Evolutionary conservation across 2,113 vertebrate species (phyloP), one percentile per base, ranked within the genome.

Genomic region (Erythrocercus mccallii): DNA sequence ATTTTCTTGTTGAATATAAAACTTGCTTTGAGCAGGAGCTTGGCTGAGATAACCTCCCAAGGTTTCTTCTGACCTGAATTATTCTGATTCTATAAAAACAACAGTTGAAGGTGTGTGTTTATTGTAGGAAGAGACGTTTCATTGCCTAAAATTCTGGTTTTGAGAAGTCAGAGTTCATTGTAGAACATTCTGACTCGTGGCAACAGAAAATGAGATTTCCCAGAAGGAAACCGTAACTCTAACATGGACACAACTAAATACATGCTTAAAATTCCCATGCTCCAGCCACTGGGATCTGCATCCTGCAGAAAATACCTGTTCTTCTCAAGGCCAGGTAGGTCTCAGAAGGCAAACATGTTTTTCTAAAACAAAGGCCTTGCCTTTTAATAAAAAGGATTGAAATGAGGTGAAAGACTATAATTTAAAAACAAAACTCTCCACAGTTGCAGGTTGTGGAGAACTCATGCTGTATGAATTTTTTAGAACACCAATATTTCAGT

Each of bases 381-480:
- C 33, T 88, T 77, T 88, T 83, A 44, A 20, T 58, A 90, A 91
- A 68, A 80, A 81, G 42, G n/a, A 71, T 81, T 84, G 81, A 87
- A 93, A 37, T 58, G 51, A 88, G 74, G 51, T 84, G 18, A 53
- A 96, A 83, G 82, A 78, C 61, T 81, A 3, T 81, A 94, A 94
- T 96, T 97, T 96, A 81, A 92, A 96, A 96, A 88, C 81, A 88
- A 84, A 96, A 94, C 80, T 86, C 72, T 54, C 83, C 48, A 61
- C 72, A 57, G 88, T 94, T 92, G 68, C 91, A 90, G 91, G 91
- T 74, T 92, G 80, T 76, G 77, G 76, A 95, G 77, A 96, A 64
- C 76, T 93, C 92, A 27, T 57, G 69, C 88, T 86, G 80, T 86
- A 96, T 97, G 76, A 92, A 96, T 97, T 92, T 95, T 97, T 96